phyloP scores from a whole-genome alignment of 2,888 invertebrate genomes.

The Dynastes maya region DNA sequence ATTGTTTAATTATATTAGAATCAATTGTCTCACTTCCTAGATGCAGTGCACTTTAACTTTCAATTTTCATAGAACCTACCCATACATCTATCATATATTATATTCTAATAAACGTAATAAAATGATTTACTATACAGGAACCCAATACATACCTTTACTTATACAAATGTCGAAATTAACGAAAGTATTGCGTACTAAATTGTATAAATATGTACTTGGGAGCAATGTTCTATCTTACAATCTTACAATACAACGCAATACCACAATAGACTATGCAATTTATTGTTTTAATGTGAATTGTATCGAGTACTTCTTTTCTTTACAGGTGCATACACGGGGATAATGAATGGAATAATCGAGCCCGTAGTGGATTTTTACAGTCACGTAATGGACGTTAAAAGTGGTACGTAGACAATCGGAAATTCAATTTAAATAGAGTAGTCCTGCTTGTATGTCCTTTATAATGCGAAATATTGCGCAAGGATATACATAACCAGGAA shows the following conservation, averaged over 20 bases:
- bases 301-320: conserved; percentile 1
- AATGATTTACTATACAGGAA: too few species aligned
- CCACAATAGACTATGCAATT: background rate
- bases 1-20: too few species aligned
- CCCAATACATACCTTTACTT: too few species aligned
- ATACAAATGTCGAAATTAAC: too few species aligned
- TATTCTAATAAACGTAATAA: too few species aligned
- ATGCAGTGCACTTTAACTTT: too few species aligned
- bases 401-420: conserved; percentile 61
- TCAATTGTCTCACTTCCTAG: too few species aligned
- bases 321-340: conserved; percentile 31
- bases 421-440: background rate
- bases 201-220: too few species aligned
- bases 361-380: conserved; percentile 62
- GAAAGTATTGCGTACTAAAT: too few species aligned
- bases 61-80: too few species aligned
- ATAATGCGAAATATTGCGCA: conserved; percentile 9
- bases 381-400: conserved; percentile 66
- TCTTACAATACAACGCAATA: background rate
- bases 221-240: background rate
- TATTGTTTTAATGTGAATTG: background rate
- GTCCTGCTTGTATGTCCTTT: background rate
- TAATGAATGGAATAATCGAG: conserved; percentile 41
- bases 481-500: background rate
- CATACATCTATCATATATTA: too few species aligned